Conservation (phyloP, 23 tunicate genomes). For the Diplosoma virens region DNA sequence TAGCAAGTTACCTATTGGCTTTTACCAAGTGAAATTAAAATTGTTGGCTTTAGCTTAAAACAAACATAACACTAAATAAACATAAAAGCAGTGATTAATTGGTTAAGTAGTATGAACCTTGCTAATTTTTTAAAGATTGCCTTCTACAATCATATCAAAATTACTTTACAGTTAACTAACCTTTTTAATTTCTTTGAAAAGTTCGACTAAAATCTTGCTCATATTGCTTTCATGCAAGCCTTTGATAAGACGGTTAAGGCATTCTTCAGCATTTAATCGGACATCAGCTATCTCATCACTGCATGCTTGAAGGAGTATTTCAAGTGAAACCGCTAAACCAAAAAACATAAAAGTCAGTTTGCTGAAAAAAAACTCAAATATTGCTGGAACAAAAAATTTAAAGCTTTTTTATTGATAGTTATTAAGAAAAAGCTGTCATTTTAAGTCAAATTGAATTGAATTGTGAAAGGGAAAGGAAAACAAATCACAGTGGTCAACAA, state of each 20-base stretch:
- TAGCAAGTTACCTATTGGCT: no score
- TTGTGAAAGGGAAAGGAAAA: no score
- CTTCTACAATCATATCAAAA: no score
- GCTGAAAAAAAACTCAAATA: not conserved
- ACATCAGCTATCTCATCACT: conserved; percentile 85
- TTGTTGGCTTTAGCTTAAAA: no score
- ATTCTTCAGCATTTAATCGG: conserved; percentile 70
- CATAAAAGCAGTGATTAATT: no score
- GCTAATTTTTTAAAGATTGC: no score
- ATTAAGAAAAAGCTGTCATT: no score
- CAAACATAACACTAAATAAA: not conserved
- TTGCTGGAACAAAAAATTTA: not conserved
- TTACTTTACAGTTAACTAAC: not conserved
- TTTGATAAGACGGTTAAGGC: conserved; percentile 62
- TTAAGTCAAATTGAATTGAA: no score
- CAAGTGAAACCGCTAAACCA: conserved; percentile 60
- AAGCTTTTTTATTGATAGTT: no score
- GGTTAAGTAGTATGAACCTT: no score
- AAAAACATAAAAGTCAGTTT: not conserved
- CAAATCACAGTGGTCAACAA: no score
- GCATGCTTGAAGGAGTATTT: conserved; percentile 62
- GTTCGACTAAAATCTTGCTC: conserved; percentile 61
- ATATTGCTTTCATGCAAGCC: conserved; percentile 42
- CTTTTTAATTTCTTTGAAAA: conserved; percentile 85
- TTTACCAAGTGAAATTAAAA: no score